Evolutionary conservation across 1,140 invertebrate species (phyloP).

Genomic region (Calephelis virginiensis): DNA sequence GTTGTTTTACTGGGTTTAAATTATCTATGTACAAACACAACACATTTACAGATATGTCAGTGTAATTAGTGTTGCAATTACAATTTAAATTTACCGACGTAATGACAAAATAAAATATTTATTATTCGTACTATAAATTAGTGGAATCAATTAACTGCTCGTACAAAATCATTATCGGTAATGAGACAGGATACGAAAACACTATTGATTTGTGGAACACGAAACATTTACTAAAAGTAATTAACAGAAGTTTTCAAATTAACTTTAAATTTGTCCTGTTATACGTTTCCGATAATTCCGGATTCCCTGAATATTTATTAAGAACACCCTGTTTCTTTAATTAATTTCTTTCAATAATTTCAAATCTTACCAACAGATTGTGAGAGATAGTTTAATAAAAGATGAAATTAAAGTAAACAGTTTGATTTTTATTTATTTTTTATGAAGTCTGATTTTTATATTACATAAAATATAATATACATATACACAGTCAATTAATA

Average conservation of each 20-base stretch:
- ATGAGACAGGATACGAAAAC: conserved; percentile 1
- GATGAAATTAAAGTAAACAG: too few species aligned
- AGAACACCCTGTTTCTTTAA: not conserved
- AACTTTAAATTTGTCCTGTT: not conserved
- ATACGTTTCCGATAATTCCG: not conserved
- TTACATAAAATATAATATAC: too few species aligned
- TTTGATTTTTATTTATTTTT: too few species aligned
- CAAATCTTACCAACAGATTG: not conserved
- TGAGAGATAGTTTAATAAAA: too few species aligned
- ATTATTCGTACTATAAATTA: conserved; percentile 7
- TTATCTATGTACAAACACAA: too few species aligned
- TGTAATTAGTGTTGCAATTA: not conserved
- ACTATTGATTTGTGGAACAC: conserved; percentile 1
- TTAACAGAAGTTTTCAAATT: conserved; percentile 1
- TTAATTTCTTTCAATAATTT: not conserved
- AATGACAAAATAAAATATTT: conserved; percentile 8
- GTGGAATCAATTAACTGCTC: conserved; percentile 6
- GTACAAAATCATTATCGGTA: conserved; percentile 8
- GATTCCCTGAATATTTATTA: not conserved
- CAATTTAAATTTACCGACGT: not conserved
- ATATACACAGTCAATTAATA: too few species aligned
- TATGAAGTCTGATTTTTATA: too few species aligned
- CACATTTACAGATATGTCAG: too few species aligned
- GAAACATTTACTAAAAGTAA: not conserved
- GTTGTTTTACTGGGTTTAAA: too few species aligned